Evolutionary conservation across 1,140 invertebrate genomes (phyloP).

Genomic region (Drosophila setifemur): DNA sequence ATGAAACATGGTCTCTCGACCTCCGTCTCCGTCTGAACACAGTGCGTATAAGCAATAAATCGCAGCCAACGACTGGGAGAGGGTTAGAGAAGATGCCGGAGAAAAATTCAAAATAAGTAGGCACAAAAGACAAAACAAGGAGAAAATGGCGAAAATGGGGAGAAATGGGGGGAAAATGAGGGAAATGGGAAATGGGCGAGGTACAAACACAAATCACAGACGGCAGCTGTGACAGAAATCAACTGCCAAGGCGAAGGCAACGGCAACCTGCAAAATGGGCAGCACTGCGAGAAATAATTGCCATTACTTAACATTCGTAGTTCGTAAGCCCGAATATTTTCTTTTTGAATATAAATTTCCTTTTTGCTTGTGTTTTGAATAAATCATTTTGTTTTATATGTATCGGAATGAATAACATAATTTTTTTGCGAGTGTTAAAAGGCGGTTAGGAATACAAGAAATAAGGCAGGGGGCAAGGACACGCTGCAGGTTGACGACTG

Average conservation of each 20-base stretch:
- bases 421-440: not conserved
- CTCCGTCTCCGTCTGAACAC: conserved; percentile 17
- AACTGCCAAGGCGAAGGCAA: conserved; percentile 67
- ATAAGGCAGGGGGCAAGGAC: not conserved
- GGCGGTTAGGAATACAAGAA: not conserved
- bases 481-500: conserved; percentile 35
- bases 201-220: conserved; percentile 60
- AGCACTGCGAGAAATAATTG: not conserved
- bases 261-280: conserved; percentile 9
- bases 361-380: too few relatives aligned
- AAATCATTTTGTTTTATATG: too few relatives aligned
- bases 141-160: not conserved
- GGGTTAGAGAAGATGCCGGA: conserved; percentile 22
- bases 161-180: not conserved
- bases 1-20: conserved; percentile 25
- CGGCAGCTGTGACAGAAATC: conserved; percentile 75
- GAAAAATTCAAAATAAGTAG: conserved; percentile 20
- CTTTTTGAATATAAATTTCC: too few relatives aligned
- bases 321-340: too few relatives aligned
- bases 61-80: conserved; percentile 25
- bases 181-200: conserved; percentile 6
- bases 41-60: conserved; percentile 73
- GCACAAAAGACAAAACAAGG: too few relatives aligned
- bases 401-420: too few relatives aligned
- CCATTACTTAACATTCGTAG: not conserved